Evolutionary conservation across 2,113 vertebrate genomes (phyloP).

Genomic region (Micronycteris hirsuta): DNA sequence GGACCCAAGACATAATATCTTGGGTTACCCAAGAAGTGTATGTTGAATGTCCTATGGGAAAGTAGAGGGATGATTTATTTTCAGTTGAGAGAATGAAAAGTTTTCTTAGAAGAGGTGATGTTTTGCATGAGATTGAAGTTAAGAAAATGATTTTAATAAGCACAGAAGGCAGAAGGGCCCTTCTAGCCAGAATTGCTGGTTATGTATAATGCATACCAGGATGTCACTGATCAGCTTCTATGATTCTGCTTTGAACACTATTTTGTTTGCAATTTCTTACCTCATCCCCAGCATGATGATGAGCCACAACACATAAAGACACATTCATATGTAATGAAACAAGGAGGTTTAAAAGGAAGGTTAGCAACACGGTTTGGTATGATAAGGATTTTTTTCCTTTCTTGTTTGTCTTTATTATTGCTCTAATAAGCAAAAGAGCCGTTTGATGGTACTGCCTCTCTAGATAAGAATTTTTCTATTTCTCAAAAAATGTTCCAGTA

Average conservation of each 20-base stretch:
- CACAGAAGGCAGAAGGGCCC: neutral
- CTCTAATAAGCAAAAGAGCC: neutral
- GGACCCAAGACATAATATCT: neutral
- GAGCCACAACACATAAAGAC: neutral
- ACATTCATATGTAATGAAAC: neutral
- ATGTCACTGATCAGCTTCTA: neutral
- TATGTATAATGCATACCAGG: neutral
- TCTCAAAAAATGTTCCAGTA: neutral
- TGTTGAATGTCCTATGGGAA: neutral
- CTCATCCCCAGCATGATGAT: neutral
- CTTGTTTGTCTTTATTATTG: slow-evolving; percentile 30
- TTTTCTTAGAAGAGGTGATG: slow-evolving; percentile 5
- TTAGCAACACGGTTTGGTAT: neutral
- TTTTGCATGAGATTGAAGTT: slow-evolving; percentile 32
- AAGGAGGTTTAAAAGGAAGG: neutral
- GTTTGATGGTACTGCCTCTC: neutral
- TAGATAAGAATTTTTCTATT: slow-evolving; percentile 8
- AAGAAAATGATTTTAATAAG: neutral
- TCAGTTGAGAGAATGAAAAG: neutral
- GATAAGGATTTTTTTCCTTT: slow-evolving; percentile 5
- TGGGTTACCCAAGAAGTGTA: neutral
- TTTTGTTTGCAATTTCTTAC: slow-evolving; percentile 3
- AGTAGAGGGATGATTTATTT: slow-evolving; percentile 32
- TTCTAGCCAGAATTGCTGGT: neutral
- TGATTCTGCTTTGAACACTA: neutral